Evolutionary conservation across 2,797 vertebrate genomes (phyloP).

Genomic region (Melanotaenia boesemani): DNA sequence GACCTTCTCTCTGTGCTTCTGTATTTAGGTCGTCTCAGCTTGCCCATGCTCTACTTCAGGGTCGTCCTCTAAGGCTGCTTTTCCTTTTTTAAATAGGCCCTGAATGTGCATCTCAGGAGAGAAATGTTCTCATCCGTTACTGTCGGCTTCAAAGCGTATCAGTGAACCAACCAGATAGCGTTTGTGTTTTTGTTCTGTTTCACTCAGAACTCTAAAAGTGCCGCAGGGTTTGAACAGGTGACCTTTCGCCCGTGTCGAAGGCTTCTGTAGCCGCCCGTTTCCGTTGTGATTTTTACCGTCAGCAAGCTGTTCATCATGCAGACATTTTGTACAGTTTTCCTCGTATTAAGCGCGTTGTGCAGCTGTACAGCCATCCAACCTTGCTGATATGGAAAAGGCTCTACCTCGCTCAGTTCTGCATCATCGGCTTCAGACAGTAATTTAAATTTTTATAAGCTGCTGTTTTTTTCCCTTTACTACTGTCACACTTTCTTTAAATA

Average conservation of each 20-base stretch:
- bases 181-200: neutral
- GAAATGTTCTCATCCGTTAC: neutral
- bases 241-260: neutral
- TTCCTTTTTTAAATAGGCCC: constrained; percentile 13
- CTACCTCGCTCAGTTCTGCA: neutral
- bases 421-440: neutral
- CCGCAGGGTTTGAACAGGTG: neutral
- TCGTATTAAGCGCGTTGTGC: neutral
- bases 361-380: neutral
- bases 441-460: neutral
- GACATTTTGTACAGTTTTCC: constrained; percentile 11
- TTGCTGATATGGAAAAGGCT: constrained; percentile 20
- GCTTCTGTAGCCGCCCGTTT: neutral
- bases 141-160: neutral
- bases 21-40: constrained; percentile 63
- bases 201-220: neutral
- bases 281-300: neutral
- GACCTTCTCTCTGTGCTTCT: constrained; percentile 30
- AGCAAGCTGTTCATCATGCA: neutral
- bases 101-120: neutral
- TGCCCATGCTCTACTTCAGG: constrained; percentile 51
- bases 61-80: neutral
- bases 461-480: neutral
- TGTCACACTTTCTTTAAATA: constrained; percentile 13
- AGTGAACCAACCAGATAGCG: too few species aligned